These are phyloP conservation scores for Hypotaenidia philippensis DNA, from an alignment of 2,797 vertebrate genomes.

Conservation along the genomic window DNA sequence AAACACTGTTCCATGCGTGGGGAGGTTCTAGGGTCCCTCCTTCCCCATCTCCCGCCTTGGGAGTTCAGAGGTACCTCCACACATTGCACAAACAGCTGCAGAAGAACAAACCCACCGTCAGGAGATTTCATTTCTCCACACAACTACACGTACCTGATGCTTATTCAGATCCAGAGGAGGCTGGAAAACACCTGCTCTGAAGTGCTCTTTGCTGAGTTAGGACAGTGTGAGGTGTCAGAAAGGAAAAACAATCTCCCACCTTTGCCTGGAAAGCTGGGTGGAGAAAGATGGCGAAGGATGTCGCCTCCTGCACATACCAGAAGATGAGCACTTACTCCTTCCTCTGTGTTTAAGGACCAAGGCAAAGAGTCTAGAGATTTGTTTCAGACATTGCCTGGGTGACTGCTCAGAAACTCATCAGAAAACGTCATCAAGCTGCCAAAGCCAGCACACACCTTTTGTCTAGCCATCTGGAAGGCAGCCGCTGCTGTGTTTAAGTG, in stretches of 20 bases:
- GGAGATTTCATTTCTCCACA: neutral
- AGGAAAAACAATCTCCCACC: neutral
- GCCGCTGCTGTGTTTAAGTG: neutral
- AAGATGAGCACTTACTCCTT: neutral
- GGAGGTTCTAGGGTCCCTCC: neutral
- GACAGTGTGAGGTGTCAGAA: neutral
- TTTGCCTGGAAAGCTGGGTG: neutral
- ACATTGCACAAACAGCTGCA: neutral
- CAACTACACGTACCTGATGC: neutral
- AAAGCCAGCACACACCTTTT: neutral
- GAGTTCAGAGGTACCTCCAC: neutral
- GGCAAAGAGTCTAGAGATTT: neutral
- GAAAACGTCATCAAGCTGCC: neutral
- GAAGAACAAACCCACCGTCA: neutral
- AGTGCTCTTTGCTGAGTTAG: neutral
- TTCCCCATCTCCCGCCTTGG: fast-evolving
- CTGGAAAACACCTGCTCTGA: neutral
- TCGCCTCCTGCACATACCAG: fast-evolving
- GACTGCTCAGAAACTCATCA: neutral
- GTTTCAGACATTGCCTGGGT: neutral
- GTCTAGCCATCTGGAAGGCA: neutral
- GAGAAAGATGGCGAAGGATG: neutral
- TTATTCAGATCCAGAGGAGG: neutral
- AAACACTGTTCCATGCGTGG: neutral
- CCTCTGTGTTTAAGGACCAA: neutral